Base-by-base conservation (phyloP, 2,797 vertebrate genomes). In the Cyclopterus lumpus region DNA sequence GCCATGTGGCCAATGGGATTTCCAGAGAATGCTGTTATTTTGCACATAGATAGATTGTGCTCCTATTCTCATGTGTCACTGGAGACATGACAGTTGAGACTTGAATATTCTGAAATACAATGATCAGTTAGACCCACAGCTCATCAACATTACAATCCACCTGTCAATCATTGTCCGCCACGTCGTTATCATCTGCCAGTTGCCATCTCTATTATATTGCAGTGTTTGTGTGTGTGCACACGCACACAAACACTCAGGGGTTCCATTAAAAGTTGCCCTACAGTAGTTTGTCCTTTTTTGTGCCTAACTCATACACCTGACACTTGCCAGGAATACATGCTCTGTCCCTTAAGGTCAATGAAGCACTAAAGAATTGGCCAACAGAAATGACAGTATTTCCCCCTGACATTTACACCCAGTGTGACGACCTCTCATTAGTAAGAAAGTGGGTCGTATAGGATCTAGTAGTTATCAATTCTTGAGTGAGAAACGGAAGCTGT, bases 261-360 rank as follows among this genome's bases (percentile, higher is more conserved):
- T 81, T 91, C 91, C 80, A 93, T 94, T 93, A 93, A 93, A 93
- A 93, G 82, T 86, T 92, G 92, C 92, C 92, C 92, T 91, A 90
- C 86, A 91, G 90, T 93, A 86, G 80, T 91, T 91, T 89, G 79
- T 89, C 86, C 77, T 74, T 86, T 83, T 86, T 80, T 22, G 83
- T 88, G 79, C 81, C 85, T 75, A 81, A 90, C 82, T 89, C 87
- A 87, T 86, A 77, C 87, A 91, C 86, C 86, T 92, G 88, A 88
- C 85, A 90, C 83, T 88, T 84, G 79, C 83, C 82, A 73, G 71
- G 81, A 91, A 87, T 77, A 81, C 81, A 75, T 81, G 76, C 9
- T 75, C 61, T 28, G 82, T 93, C 91, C 88, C 88, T 81, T 71
- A 88, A 91, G 90, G 91, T 92, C 90, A 90, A 92, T 91, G 92